These are phyloP conservation scores for Dryobotodes eremita DNA, from an alignment of 2,888 invertebrate genomes.

Conservation along the genomic window DNA sequence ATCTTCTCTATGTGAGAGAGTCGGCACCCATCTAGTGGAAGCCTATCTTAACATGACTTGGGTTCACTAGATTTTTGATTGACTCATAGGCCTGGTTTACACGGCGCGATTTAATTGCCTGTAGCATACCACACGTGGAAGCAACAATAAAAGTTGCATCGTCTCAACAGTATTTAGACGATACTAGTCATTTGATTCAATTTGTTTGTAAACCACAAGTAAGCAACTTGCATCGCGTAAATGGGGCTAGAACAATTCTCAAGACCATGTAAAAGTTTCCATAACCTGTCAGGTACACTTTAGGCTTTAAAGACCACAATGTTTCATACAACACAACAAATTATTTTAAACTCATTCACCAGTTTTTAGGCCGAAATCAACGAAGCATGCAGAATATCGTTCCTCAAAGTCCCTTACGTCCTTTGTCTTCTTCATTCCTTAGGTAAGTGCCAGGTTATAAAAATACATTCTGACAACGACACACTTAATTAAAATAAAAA, in stretches of 20 bases:
- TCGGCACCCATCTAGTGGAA: neutral
- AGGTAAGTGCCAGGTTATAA: constrained; percentile 64
- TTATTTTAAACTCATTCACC: constrained; percentile 72
- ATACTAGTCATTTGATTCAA: neutral
- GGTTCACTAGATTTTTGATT: neutral
- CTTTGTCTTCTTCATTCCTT: constrained; percentile 64
- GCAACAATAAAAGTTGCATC: no score
- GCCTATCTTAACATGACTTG: no score
- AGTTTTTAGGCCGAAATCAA: constrained; percentile 86
- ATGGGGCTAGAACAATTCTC: neutral
- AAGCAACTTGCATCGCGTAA: neutral
- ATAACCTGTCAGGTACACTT: neutral
- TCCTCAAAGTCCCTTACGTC: constrained; percentile 85
- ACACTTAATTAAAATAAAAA: constrained; percentile 51
- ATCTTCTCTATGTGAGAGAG: neutral
- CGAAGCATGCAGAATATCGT: constrained; percentile 85
- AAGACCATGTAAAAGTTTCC: neutral
- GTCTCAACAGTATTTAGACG: no score
- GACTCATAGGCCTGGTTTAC: neutral
- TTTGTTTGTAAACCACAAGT: neutral
- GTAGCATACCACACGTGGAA: neutral
- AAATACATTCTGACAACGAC: constrained; percentile 63
- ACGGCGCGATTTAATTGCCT: neutral
- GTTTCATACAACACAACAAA: constrained; percentile 4
- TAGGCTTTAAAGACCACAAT: neutral